phyloP scores from a whole-genome alignment of 2,888 invertebrate genomes.

The Tyria jacobaeae region DNA sequence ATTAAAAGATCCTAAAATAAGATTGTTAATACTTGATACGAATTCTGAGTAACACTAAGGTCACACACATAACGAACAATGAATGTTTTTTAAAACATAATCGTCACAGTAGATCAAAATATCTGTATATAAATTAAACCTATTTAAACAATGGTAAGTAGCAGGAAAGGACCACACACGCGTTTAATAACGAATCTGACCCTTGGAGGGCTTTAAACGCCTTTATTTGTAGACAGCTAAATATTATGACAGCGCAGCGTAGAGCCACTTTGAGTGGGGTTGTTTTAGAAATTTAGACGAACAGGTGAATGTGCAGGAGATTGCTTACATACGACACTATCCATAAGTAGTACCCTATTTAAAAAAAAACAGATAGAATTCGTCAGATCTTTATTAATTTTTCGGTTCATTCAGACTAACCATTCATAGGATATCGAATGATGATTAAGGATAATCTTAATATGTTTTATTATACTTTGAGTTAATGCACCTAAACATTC shows the following conservation, averaged over 20 bases:
- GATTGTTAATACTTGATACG: not conserved
- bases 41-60: not conserved
- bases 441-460: not conserved
- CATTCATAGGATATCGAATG: not conserved
- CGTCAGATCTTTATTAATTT: constrained; percentile 11
- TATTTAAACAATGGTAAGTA: constrained; percentile 51
- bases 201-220: constrained; percentile 39
- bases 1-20: not conserved
- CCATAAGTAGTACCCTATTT: constrained; percentile 1
- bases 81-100: constrained; percentile 18
- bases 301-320: constrained; percentile 4
- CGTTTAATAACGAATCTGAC: constrained; percentile 40
- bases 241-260: constrained; percentile 38
- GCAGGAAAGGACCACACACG: constrained; percentile 51
- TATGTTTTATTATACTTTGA: not conserved
- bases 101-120: constrained; percentile 22
- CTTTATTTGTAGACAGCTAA: constrained; percentile 39
- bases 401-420: not conserved
- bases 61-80: constrained; percentile 8
- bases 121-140: constrained; percentile 25
- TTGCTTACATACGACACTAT: not conserved
- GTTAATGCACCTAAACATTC: not conserved
- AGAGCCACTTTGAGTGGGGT: constrained; percentile 26
- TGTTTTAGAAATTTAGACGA: constrained; percentile 23
- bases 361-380: constrained; percentile 5